Base-by-base conservation (phyloP, 2,797 vertebrate species). In the Remorina albescens region DNA sequence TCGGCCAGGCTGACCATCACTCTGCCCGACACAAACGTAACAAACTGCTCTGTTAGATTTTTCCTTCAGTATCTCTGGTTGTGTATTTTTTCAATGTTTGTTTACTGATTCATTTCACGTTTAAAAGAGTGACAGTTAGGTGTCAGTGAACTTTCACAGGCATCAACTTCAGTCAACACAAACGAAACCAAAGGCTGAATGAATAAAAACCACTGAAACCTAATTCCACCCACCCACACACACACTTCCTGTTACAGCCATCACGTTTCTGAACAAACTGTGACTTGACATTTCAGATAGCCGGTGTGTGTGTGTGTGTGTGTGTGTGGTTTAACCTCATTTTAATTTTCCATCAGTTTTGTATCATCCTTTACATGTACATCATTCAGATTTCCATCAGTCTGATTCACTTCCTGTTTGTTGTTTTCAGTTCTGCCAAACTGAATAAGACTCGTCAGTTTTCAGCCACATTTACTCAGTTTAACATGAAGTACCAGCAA, bases 201-300 rank as follows among this genome's bases (percentile, higher is more conserved):
- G 57, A 76, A 81, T 39, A 44, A 18, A 82, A 88, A 81, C 82
- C 86, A 81, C 84, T 18, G 61, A 89, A 84, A 85, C 88, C 76
- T 65, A 60, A 72, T 54, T 74, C 53, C 60, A 62, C 50, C 19
- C 51, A 62, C 53, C 61, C 81, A 80, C 76, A 71, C 34, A 53
- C 1, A 71, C 84, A 80, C 80, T 83, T 83, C 84, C 84, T 85
- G 80, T 67, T 60, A 82, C 21, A 55, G 69, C 19, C 9, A 5
- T 25, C 66, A 60, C 36, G 36, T 65, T 74, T 82, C 66, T 64
- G 59, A 69, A 57, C 61, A 71, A 55, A 69, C 55, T 77, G 74
- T 83, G 81, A 85, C 71, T 54, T 76, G 68, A 80, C 67, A 71
- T 83, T 84, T 81, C 53, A 74, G 39, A 39, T 59, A 75, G 77